Conservation (phyloP, 2,888 invertebrate species). For the Cephus nigrinus region DNA sequence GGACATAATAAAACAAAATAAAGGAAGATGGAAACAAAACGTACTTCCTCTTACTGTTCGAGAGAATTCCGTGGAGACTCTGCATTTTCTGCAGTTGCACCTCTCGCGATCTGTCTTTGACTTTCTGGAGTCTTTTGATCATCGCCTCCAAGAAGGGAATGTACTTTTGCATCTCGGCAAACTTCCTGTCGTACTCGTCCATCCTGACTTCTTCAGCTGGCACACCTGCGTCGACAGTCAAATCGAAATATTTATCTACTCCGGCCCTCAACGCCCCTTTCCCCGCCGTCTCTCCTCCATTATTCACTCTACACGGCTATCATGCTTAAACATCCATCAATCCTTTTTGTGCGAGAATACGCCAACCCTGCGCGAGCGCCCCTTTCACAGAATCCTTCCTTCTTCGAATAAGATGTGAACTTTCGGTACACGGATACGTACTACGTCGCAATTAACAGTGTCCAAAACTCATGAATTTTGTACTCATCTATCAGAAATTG, state of each 20-base stretch:
- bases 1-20: not conserved
- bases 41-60: conserved; percentile 74
- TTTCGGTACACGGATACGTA: not conserved
- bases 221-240: conserved; percentile 21
- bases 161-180: conserved; percentile 76
- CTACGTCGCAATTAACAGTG: not conserved
- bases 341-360: not conserved
- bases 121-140: conserved; percentile 74
- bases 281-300: no score
- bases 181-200: conserved; percentile 72
- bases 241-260: conserved; percentile 17
- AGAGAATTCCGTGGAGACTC: conserved; percentile 72
- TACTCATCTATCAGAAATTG: no score
- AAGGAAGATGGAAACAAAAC: conserved; percentile 33
- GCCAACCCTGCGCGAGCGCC: no score
- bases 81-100: conserved; percentile 75
- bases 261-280: not conserved
- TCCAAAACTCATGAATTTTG: not conserved
- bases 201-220: conserved; percentile 33
- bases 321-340: conserved; percentile 11
- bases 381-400: not conserved
- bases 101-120: conserved; percentile 68
- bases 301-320: conserved; percentile 19
- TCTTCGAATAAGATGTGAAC: not conserved
- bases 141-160: conserved; percentile 80